Conservation (phyloP, 2,797 vertebrate genomes). For the Neopelma chrysocephalum region DNA sequence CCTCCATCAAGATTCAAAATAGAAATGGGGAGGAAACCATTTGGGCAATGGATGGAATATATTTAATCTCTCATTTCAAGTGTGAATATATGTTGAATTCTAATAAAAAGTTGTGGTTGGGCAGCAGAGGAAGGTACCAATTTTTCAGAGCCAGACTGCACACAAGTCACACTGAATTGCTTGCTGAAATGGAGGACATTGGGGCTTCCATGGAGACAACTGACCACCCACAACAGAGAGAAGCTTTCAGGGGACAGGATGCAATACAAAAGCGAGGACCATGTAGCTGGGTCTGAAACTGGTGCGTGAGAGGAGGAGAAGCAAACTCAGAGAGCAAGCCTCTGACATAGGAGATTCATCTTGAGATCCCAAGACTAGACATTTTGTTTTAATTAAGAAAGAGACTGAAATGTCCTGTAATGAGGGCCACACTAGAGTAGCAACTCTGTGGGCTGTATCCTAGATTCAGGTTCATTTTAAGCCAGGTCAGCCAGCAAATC, state of each 20-base stretch:
- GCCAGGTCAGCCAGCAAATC: constrained; percentile 20
- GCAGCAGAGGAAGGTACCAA: neutral
- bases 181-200: neutral
- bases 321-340: neutral
- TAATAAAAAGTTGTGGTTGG: neutral
- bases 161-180: neutral
- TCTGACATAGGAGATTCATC: neutral
- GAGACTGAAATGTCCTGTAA: neutral
- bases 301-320: neutral
- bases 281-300: neutral
- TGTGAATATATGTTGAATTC: neutral
- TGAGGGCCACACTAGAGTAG: neutral
- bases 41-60: neutral
- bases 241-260: neutral
- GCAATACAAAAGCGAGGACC: neutral
- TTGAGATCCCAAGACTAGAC: neutral
- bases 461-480: neutral
- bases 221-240: neutral
- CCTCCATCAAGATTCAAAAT: neutral
- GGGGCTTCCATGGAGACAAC: neutral
- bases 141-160: neutral
- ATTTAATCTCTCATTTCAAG: neutral
- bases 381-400: neutral
- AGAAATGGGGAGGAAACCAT: neutral
- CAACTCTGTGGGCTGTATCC: neutral